These are phyloP conservation scores for Labeo rohita DNA, from an alignment of 2,113 vertebrate species.

Conservation along the genomic window DNA sequence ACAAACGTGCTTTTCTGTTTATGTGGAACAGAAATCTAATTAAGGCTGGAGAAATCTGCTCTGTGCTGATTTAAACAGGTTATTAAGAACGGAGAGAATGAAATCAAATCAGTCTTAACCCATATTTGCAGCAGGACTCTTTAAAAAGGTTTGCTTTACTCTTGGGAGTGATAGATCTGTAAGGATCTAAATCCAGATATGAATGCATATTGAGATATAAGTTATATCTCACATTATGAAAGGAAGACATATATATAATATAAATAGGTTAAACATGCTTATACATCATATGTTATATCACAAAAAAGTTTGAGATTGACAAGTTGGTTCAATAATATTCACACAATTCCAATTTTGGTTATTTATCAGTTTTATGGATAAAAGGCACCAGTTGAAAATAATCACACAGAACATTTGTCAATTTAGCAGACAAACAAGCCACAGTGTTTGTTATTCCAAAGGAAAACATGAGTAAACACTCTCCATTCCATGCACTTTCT, in stretches of 20 bases:
- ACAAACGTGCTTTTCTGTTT: conserved; percentile 24
- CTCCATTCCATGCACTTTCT: background rate
- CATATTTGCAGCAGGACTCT: background rate
- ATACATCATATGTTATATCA: too few relatives aligned
- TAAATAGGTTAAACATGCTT: background rate
- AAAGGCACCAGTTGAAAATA: background rate
- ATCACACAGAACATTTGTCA: background rate
- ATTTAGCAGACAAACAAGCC: background rate
- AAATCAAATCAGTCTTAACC: background rate
- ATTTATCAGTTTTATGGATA: background rate
- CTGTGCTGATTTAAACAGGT: background rate
- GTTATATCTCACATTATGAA: background rate
- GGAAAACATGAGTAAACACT: background rate
- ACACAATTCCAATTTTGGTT: background rate
- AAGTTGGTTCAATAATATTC: background rate
- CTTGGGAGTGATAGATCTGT: background rate
- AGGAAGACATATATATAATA: background rate
- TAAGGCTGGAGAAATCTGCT: background rate
- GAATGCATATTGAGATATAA: background rate
- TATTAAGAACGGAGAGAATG: background rate
- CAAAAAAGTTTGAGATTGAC: too few relatives aligned
- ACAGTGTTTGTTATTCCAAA: background rate
- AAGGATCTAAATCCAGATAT: background rate
- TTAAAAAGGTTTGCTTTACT: background rate
- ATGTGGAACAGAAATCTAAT: background rate